Conservation (phyloP, 2,888 invertebrate species). For the Leptodirus hochenwartii region DNA sequence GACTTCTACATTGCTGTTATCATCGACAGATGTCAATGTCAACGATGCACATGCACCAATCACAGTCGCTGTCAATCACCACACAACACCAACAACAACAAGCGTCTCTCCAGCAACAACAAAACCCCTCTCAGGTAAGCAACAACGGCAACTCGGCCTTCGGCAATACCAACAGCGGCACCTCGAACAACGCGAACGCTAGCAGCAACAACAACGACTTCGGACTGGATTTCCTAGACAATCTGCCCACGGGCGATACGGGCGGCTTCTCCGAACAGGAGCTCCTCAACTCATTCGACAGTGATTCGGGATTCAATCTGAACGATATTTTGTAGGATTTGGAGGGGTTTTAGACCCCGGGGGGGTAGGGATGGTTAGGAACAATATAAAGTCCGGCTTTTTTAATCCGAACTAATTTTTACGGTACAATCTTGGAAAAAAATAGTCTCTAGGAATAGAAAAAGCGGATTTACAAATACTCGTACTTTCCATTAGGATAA, state of each 20-base stretch:
- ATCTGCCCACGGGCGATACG: constrained; percentile 57
- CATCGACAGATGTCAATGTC: constrained; percentile 34
- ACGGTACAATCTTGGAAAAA: no score
- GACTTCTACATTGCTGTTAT: constrained; percentile 6
- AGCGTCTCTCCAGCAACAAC: constrained; percentile 14
- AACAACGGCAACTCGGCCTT: constrained; percentile 20
- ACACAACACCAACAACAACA: constrained; percentile 14
- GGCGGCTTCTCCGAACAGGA: constrained; percentile 66
- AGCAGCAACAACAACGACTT: constrained; percentile 39
- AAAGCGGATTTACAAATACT: no score
- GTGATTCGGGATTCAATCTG: constrained; percentile 47
- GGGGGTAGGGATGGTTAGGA: no score
- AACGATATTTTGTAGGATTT: constrained; percentile 16
- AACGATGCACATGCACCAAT: constrained; percentile 52
- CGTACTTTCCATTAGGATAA: no score
- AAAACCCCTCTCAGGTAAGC: constrained; percentile 9
- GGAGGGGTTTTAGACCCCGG: no score
- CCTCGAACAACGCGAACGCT: constrained; percentile 19
- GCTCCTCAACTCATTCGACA: constrained; percentile 66
- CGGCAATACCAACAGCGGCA: constrained; percentile 17
- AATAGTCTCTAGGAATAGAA: no score
- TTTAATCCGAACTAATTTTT: no score
- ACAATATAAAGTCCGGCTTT: no score
- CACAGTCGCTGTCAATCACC: constrained; percentile 42
- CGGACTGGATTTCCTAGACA: constrained; percentile 72